Evolutionary conservation across 2,797 vertebrate species (phyloP), one percentile per base, ranked within the genome.

Genomic region (Pangasius larnaudii): DNA sequence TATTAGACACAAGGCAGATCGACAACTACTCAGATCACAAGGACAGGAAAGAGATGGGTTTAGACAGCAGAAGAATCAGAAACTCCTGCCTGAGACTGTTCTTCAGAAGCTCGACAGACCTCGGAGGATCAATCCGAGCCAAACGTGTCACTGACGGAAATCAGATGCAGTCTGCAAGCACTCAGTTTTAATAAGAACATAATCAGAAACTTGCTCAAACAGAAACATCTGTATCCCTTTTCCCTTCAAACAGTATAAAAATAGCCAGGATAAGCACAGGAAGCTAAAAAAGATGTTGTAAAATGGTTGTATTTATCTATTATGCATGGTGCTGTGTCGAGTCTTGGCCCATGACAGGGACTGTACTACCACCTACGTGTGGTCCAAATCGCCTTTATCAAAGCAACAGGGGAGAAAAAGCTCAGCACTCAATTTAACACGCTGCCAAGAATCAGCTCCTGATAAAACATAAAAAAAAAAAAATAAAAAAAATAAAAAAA

Each of bases 311-410:
- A 24, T 36, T 79, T 18, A 58, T 80, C 53, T 24, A 63, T 63
- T 42, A 81, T 63, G 4, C 61, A 67, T 13, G 8, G 4, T 51
- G 61, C 65, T 49, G 36, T 24, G 82, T 72, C 46, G 3, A 72
- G 87, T 92, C 90, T 85, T 85, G 90, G 93, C 88, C 90, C 91
- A 90, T 89, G 89, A 87, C 90, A 91, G 91, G 90, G 85, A 86
- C 89, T 92, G 85, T 91, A 91, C 88, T 92, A 92, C 93, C 93
- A 94, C 91, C 94, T 92, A 88, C 89, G 18, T 18, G 16, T 51
- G 91, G 92, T 88, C 22, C 89, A 88, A 87, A 42, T 30, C 51
- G 39, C 75, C 27, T 49, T 14, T 83, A 87, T 51, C 5, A 49
- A 13, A 7, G 42, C 51, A 46, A 39, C 22, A 61, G 10, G 49